phyloP scores from a whole-genome alignment of 1,140 invertebrate species.

The Cherax destructor region DNA sequence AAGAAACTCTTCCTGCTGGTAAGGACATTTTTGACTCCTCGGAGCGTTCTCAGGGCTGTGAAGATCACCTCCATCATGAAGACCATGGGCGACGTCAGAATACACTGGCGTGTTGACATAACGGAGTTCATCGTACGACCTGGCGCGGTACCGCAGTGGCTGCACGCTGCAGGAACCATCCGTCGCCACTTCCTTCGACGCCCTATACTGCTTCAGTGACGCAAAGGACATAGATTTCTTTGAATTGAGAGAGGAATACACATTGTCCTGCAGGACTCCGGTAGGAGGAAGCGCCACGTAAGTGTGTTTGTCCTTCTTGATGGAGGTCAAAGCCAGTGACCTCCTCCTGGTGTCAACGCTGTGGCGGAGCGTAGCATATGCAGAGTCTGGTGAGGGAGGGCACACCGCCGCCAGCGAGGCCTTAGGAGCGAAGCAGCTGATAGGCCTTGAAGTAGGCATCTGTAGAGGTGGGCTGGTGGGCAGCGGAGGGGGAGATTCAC shows the following conservation, averaged over 20 bases:
- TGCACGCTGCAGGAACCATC: not conserved
- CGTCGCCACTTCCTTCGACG: constrained; percentile 1
- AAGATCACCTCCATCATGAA: constrained; percentile 2
- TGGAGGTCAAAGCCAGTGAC: constrained; percentile 30
- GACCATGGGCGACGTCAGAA: not conserved
- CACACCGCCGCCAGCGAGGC: not conserved
- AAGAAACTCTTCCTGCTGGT: constrained; percentile 11
- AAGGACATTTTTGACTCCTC: not conserved
- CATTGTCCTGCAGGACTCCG: constrained; percentile 40
- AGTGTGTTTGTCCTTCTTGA: constrained; percentile 48
- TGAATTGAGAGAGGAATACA: constrained; percentile 16
- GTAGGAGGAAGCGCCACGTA: constrained; percentile 38
- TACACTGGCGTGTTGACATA: not conserved
- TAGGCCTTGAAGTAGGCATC: not conserved
- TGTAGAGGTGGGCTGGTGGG: not conserved
- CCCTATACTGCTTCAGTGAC: constrained; percentile 32
- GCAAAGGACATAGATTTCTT: constrained; percentile 49
- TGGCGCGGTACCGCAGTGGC: constrained; percentile 22
- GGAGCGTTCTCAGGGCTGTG: not conserved
- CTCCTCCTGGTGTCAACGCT: constrained; percentile 6
- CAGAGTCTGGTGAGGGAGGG: not conserved
- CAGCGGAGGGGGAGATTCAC: constrained; percentile 13
- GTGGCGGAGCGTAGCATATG: not conserved
- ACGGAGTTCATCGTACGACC: constrained; percentile 37
- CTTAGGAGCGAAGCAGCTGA: not conserved